Evolutionary conservation across 2,797 vertebrate species (phyloP), one percentile per base, ranked within the genome.

Genomic region (Sylvilagus floridanus): DNA sequence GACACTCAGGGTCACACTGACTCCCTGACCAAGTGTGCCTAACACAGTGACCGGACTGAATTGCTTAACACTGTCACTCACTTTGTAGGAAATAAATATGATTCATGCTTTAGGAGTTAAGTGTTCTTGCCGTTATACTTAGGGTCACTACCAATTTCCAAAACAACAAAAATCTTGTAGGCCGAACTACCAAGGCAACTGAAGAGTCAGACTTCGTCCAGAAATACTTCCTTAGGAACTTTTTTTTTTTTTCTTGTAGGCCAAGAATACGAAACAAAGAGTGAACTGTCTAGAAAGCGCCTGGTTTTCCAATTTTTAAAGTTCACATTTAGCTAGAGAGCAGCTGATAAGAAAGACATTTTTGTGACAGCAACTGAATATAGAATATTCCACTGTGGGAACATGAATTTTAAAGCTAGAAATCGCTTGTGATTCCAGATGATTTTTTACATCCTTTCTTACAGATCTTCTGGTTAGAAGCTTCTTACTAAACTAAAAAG

Each of bases 291-390:
- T 95, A 79, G 37, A 92, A 97, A 96, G 71, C 90, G 93, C 93
- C 96, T 94, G 90, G 35, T 95, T 93, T 93, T 95, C 94, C 76
- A 89, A n/a, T 96, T 96, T 96, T 95, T 92, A 97, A 97, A 97
- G 96, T 96, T 97, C 94, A 95, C 57, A 35, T 90, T 95, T 93
- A 93, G 94, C 90, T 75, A 94, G 66, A 42, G 62, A 42, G 62
- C 63, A 87, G 66, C 50, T n/a, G 82, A 88, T 96, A 95, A 97
- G 84, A 97, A 97, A 97, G 96, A 91, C 90, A 66, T 91, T 92
- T 94, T 96, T 97, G 95, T 97, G 81, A 90, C 72, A 21, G 86
- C 14, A 30, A 91, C 72, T 88, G 90, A 95, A 95, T 89, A 93
- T 76, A 89, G 94, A 66, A 77, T 89, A 87, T 79, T 73, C 65